Evolutionary conservation across 2,888 invertebrate species (phyloP), one percentile per base, ranked within the genome.

Genomic region (Habrosyne pyritoides): DNA sequence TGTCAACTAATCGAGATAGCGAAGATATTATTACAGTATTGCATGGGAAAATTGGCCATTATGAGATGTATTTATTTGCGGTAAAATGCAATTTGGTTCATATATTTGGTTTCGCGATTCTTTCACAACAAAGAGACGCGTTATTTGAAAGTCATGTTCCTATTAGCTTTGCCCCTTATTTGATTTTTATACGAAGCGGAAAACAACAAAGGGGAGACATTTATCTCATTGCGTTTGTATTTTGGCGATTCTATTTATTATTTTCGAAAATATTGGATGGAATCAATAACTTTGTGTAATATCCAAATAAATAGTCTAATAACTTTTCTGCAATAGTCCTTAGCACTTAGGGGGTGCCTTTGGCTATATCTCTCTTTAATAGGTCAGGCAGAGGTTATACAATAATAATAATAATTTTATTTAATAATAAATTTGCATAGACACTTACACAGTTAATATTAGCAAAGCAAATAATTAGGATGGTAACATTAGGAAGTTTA

Each of bases 1-100:
- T 85, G 75, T 73, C 56, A 75, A 69, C 77, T 76, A 75, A 75
- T 73, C 63, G 69, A 67, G 71, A 68, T 64, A 64, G 57, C 53
- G 63, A 64, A 67, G 64, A 63, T 67, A 71, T 74, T 74, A 70
- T 67, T 64, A 63, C 61, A 56, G 64, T 67, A 64, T 62, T 66
- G 60, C 61, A 63, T n/a, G 60, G 63, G 61, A 70, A 68, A 60
- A 59, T 63, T n/a, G 50, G 30, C 21, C 30, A 28, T 50, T 50
- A 28, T 30, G 50, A 28, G 26, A 50, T 50, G 10, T 50, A 28
- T 50, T 50, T 50, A 50, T 50, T 50, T 28, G 28, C 10, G 30
- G 28, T 50, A n/a, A 30, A 50, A 50, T 30, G 50, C 50, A 50
- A 50, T 50, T 50, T 28, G 26, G 50, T 21, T 50, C 28, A n/a